Evolutionary conservation across 2,113 vertebrate species (phyloP).

Genomic region (Pogona vitticeps): DNA sequence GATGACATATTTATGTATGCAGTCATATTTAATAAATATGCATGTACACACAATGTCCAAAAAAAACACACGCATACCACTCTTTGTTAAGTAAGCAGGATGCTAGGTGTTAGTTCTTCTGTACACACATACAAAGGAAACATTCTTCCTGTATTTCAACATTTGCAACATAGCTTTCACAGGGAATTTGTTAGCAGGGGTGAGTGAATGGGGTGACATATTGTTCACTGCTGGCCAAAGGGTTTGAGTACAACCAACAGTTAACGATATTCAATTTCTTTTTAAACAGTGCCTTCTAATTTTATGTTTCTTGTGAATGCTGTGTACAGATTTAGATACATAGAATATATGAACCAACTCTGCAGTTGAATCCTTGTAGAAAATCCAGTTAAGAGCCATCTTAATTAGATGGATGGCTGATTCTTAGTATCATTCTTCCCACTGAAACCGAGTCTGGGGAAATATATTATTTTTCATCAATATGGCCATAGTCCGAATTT

Average conservation of each 20-base stretch:
- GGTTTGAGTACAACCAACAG: slow-evolving; percentile 33
- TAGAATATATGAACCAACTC: slow-evolving; percentile 49
- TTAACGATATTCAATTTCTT: slow-evolving; percentile 29
- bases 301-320: slow-evolving; percentile 31
- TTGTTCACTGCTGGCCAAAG: slow-evolving; percentile 36
- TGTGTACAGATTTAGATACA: slow-evolving; percentile 42
- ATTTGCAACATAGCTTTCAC: slow-evolving; percentile 44
- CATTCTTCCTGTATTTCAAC: slow-evolving; percentile 39
- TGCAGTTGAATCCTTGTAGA: slow-evolving; percentile 35
- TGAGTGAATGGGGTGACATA: not conserved
- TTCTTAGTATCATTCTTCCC: not conserved
- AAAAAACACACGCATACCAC: slow-evolving; percentile 37
- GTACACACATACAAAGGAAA: slow-evolving; percentile 51
- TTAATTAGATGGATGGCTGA: slow-evolving; percentile 31
- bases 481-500: not conserved
- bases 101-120: slow-evolving; percentile 66
- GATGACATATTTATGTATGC: slow-evolving; percentile 31
- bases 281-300: slow-evolving; percentile 49
- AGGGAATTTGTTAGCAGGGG: not conserved
- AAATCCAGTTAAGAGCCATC: slow-evolving; percentile 33
- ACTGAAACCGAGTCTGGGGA: not conserved
- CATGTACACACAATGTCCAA: slow-evolving; percentile 34
- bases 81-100: slow-evolving; percentile 66
- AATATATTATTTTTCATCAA: not conserved
- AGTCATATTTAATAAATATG: slow-evolving; percentile 32